Conservation (phyloP, 2,797 vertebrate genomes). For the Pantherophis vulpinus region DNA sequence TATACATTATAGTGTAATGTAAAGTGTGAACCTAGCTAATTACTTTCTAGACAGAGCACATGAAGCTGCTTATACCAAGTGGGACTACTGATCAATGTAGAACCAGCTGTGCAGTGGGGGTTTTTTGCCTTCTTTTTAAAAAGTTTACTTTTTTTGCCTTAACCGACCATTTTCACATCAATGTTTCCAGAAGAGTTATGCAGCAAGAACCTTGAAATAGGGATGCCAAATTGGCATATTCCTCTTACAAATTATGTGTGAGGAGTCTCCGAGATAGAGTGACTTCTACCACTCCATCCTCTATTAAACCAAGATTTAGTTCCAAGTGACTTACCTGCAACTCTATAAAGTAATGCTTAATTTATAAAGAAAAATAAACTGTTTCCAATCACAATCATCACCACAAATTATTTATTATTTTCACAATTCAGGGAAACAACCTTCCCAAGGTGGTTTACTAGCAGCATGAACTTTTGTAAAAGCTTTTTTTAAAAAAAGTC, state of each 20-base stretch:
- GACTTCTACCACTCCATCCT: neutral
- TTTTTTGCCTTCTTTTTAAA: neutral
- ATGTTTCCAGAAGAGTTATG: neutral
- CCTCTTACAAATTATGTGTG: neutral
- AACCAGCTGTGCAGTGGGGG: neutral
- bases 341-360: too few species aligned
- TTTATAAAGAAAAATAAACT: neutral
- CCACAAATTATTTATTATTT: neutral
- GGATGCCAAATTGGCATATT: neutral
- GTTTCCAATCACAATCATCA: neutral
- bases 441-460: neutral
- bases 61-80: neutral
- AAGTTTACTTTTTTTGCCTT: neutral
- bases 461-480: neutral
- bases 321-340: neutral
- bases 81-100: neutral
- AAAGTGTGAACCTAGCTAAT: neutral
- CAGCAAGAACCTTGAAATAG: neutral
- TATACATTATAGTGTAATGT: neutral
- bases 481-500: neutral
- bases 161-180: neutral
- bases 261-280: neutral
- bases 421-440: neutral
- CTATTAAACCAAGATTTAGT: neutral
- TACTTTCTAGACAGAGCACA: neutral